phyloP scores from a whole-genome alignment of 2,113 vertebrate species.

The Pelecanoides urinatrix region DNA sequence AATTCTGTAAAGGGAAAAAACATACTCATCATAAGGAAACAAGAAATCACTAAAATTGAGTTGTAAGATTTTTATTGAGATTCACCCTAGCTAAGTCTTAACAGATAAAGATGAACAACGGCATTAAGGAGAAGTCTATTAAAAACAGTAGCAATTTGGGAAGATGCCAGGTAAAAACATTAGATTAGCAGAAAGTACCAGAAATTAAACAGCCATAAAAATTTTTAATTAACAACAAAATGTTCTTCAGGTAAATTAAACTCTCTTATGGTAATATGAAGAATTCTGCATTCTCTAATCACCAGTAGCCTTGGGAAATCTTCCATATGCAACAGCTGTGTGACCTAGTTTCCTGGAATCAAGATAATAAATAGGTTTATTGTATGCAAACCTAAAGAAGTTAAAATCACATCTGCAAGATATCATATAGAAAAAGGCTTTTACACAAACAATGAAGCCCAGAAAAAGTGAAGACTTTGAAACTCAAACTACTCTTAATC shows the following conservation, averaged over 20 bases:
- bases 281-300: not conserved
- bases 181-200: not conserved
- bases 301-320: constrained; percentile 14
- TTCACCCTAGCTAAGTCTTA: not conserved
- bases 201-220: constrained; percentile 9
- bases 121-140: not conserved
- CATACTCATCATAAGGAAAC: not conserved
- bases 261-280: not conserved
- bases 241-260: constrained; percentile 22
- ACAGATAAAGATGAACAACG: not conserved
- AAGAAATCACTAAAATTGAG: not conserved
- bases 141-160: not conserved
- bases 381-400: not conserved
- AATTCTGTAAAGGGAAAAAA: not conserved
- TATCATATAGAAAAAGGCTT: not conserved
- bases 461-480: not conserved
- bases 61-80: not conserved
- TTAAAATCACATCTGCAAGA: not conserved
- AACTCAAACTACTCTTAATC: not conserved
- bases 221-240: not conserved
- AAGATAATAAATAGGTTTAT: not conserved
- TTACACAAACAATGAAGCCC: not conserved
- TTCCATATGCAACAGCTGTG: not conserved
- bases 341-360: not conserved
- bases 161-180: constrained; percentile 4